Conservation (phyloP, 2,888 invertebrate genomes). For the Thera britannica region DNA sequence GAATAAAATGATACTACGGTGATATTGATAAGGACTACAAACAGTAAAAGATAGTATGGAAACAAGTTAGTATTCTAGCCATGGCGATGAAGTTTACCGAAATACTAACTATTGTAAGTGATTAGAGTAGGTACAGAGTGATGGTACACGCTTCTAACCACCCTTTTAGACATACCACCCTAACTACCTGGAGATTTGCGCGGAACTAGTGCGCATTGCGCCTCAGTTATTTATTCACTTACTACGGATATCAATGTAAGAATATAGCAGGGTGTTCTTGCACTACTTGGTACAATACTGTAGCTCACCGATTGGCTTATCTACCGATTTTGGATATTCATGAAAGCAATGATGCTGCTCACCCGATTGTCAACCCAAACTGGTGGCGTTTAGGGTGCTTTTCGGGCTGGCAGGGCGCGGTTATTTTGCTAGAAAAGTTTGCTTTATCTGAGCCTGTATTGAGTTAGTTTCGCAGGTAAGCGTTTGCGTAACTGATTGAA, state of each 20-base stretch:
- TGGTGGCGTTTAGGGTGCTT: background rate
- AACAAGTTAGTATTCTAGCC: too few species aligned
- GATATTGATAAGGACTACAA: too few species aligned
- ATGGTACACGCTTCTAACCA: too few species aligned
- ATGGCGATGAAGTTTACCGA: too few species aligned
- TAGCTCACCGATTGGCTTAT: conserved; percentile 40
- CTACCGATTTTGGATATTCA: conserved; percentile 45
- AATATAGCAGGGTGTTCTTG: conserved; percentile 1
- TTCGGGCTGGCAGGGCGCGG: conserved; percentile 9
- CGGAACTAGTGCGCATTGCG: background rate
- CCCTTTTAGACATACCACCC: too few species aligned
- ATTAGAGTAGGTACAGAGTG: too few species aligned
- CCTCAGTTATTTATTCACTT: background rate
- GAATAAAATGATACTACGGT: too few species aligned
- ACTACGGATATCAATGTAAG: background rate
- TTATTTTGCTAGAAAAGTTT: conserved; percentile 34
- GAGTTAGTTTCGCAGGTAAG: conserved; percentile 31
- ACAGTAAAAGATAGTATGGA: too few species aligned
- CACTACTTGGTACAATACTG: conserved; percentile 22
- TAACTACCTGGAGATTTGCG: background rate
- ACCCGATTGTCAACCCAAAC: conserved; percentile 18
- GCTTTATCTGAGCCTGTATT: conserved; percentile 32
- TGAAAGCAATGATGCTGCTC: conserved; percentile 21
- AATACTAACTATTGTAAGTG: too few species aligned
- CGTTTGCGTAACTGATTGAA: conserved; percentile 27